Base-by-base conservation (phyloP, 2,888 invertebrate genomes). In the Agrotis segetum region DNA sequence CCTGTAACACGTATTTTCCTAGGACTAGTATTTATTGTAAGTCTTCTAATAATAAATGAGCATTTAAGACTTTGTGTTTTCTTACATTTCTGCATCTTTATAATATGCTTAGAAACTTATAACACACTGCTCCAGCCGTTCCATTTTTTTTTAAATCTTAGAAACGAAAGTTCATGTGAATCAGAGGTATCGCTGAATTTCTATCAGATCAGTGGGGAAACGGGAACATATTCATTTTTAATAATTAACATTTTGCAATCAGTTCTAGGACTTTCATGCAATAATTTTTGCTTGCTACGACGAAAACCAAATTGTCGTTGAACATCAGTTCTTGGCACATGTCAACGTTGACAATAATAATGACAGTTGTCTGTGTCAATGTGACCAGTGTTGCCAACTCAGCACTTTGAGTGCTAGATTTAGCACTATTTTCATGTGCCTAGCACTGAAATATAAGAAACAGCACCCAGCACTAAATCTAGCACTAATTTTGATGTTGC, bases 291-390 rank as follows among this genome's bases (percentile, higher is more conserved):
- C 53, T 2, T 59, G 34, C 13, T 66, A 16, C 0, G 40, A 13
- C 50, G 52, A 44, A 67, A 67, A 29, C 5, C 14, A 29, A 50
- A 44, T 50, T 50, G 60, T 50, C 44, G 19, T 21, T 13, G n/a
- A 67, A 50, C 34, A 7, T 34, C 34, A 34, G 7, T 34, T 34
- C 34, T 34, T 34, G 34, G 5, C 34, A 34, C 34, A 47, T 62
- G 63, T 62, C 55, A 55, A 16, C 19, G 17, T 40, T 56, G 55
- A 44, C 72, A 61, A 34, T 34, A 34, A 34, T 7, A 7, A 24
- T 24, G 11, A 24, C 21, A 14, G 24, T 19, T 65, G 62, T 61
- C 68, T 65, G 40, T 13, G 60, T 56, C 71, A 71, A 40, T 9
- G n/a, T n/a, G n/a, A n/a, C n/a, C n/a, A n/a, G n/a, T n/a, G n/a